Evolutionary conservation across 2,888 invertebrate species (phyloP).

Genomic region (Xestobium rufovillosum): DNA sequence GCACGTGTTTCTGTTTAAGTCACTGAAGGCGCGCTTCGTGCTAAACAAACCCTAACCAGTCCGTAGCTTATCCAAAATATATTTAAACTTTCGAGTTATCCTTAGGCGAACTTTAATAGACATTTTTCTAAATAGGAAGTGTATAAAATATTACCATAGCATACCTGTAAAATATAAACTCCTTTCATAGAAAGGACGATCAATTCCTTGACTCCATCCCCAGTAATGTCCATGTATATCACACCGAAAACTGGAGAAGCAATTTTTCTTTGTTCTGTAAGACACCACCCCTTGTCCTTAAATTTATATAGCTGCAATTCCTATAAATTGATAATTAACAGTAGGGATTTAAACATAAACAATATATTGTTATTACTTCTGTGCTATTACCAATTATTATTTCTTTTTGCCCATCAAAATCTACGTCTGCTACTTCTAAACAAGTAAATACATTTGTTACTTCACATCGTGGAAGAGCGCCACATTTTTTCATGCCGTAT

Average conservation of each 20-base stretch:
- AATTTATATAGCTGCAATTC: conserved; percentile 49
- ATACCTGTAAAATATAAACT: conserved; percentile 59
- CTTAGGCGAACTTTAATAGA: no score
- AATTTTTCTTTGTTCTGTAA: conserved; percentile 48
- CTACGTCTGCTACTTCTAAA: conserved; percentile 57
- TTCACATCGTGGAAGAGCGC: conserved; percentile 46
- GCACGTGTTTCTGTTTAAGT: no score
- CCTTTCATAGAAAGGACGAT: conserved; percentile 58
- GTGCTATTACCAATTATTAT: conserved; percentile 62
- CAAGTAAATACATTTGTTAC: conserved; percentile 53
- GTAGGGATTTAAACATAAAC: background rate
- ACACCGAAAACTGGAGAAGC: conserved; percentile 56
- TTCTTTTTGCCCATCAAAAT: conserved; percentile 63
- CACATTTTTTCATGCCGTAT: conserved; percentile 44
- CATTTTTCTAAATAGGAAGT: no score
- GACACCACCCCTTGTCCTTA: conserved; percentile 41
- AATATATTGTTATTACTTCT: conserved; percentile 42
- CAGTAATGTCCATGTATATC: conserved; percentile 54
- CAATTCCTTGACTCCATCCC: conserved; percentile 59
- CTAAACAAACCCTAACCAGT: no score
- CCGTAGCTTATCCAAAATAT: no score
- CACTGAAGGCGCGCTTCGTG: no score
- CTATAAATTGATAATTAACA: conserved; percentile 31
- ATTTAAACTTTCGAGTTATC: no score
- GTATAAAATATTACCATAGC: no score